A percentile compares a stretch with the other conserved stretches of the same genome.
phyloP scores from a whole-genome alignment of 2,113 vertebrate genomes.

The Proteles cristata region DNA sequence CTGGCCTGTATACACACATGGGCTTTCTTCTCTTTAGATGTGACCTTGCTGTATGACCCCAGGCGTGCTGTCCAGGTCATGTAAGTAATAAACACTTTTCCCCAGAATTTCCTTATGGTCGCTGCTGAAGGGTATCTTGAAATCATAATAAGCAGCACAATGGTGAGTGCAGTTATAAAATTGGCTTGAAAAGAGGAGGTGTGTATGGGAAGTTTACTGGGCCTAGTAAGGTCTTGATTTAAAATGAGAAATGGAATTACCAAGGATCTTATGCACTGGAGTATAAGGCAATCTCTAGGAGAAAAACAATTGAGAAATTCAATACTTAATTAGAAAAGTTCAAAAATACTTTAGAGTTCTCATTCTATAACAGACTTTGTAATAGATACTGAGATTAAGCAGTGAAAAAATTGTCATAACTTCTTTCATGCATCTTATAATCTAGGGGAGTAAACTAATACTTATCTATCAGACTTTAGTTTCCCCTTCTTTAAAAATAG shows the following conservation, averaged over 20 bases:
- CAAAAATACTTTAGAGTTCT: neutral
- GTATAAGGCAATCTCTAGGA: neutral
- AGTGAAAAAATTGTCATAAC: neutral
- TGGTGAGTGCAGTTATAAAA: neutral
- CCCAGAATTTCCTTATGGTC: neutral
- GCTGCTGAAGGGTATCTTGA: neutral
- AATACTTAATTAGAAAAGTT: neutral
- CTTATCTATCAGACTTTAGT: neutral
- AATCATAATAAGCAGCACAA: neutral
- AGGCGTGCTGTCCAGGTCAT: neutral
- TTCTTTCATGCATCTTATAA: neutral
- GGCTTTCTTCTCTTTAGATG: neutral
- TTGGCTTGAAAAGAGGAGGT: neutral
- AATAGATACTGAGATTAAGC: neutral
- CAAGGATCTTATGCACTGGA: neutral
- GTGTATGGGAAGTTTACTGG: neutral
- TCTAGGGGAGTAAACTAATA: neutral
- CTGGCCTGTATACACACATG: neutral
- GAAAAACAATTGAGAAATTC: neutral
- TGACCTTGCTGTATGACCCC: neutral
- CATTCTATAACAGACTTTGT: neutral
- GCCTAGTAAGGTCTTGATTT: neutral
- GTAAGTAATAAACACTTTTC: neutral
- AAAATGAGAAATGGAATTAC: neutral
- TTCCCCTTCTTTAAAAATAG: neutral